Conservation (phyloP, 2,113 vertebrate species). For the Macquaria australasica region DNA sequence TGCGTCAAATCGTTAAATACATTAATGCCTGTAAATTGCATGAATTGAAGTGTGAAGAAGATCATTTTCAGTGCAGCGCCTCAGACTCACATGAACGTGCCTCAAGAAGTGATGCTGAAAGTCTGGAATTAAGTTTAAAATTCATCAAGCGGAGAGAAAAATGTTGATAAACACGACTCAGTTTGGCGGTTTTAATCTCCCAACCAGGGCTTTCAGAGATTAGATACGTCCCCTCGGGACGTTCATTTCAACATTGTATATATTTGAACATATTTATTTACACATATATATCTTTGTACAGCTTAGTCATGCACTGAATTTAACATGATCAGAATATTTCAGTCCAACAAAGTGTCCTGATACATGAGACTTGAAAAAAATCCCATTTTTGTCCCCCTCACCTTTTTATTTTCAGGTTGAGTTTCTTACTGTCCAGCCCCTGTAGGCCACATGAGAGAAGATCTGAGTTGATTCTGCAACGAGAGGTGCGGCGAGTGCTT, state of each 20-base stretch:
- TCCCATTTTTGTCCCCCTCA: no score
- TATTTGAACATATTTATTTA: slow-evolving; percentile 23
- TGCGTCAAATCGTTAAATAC: slow-evolving; percentile 49
- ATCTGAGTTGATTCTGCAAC: no score
- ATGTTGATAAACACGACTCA: slow-evolving; percentile 28
- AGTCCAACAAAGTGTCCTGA: neutral
- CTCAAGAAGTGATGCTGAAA: slow-evolving; percentile 44
- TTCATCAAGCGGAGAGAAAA: slow-evolving; percentile 31
- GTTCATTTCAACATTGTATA: slow-evolving; percentile 40
- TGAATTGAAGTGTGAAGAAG: slow-evolving; percentile 64
- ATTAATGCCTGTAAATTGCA: slow-evolving; percentile 68
- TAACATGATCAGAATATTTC: neutral
- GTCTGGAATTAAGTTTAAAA: slow-evolving; percentile 54
- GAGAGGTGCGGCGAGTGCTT: no score
- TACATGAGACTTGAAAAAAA: neutral
- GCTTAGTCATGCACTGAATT: slow-evolving; percentile 28
- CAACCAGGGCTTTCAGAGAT: slow-evolving; percentile 34
- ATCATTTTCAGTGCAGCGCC: slow-evolving; percentile 40
- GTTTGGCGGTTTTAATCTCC: slow-evolving; percentile 44
- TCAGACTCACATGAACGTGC: neutral
- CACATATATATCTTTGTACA: slow-evolving; percentile 34
- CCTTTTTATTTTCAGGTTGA: no score
- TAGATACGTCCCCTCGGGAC: slow-evolving; percentile 34
- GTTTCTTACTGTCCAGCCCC: no score
- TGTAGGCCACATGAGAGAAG: no score